Conservation (phyloP, 2,888 invertebrate species). For the Hyposoter didymator region DNA sequence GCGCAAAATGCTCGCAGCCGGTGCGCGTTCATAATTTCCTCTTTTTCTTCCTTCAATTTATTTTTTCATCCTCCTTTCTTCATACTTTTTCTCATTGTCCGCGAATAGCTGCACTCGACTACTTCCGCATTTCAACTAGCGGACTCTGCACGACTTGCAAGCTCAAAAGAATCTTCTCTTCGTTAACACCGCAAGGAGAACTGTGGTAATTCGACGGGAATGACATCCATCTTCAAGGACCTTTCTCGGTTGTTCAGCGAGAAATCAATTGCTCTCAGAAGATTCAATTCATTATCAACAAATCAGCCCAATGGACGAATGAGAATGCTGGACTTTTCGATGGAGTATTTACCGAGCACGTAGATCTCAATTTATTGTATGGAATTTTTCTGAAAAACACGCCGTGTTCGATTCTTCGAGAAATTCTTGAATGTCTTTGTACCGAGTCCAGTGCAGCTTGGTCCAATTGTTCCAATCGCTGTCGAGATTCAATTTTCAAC, state of each 20-base stretch:
- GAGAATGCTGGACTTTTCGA: background rate
- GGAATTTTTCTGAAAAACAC: background rate
- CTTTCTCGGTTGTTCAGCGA: background rate
- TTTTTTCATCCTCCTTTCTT: constrained; percentile 12
- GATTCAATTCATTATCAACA: background rate
- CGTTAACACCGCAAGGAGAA: background rate
- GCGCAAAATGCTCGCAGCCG: constrained; percentile 56
- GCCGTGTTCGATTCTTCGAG: background rate
- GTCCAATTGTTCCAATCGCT: background rate
- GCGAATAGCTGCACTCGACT: constrained; percentile 31
- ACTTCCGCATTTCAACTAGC: constrained; percentile 61
- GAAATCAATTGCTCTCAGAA: background rate
- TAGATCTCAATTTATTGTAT: background rate
- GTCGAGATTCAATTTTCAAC: constrained; percentile 15
- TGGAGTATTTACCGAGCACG: background rate
- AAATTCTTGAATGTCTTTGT: background rate
- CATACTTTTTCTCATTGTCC: constrained; percentile 42
- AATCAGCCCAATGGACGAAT: background rate
- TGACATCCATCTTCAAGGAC: background rate
- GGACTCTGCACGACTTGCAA: constrained; percentile 46
- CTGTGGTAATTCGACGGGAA: background rate
- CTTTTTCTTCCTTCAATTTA: constrained; percentile 13
- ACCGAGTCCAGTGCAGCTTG: background rate
- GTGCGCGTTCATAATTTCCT: constrained; percentile 27
- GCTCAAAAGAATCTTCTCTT: constrained; percentile 1